Evolutionary conservation across 2,888 invertebrate genomes (phyloP).

Genomic region (Aleiodes leptofemur): DNA sequence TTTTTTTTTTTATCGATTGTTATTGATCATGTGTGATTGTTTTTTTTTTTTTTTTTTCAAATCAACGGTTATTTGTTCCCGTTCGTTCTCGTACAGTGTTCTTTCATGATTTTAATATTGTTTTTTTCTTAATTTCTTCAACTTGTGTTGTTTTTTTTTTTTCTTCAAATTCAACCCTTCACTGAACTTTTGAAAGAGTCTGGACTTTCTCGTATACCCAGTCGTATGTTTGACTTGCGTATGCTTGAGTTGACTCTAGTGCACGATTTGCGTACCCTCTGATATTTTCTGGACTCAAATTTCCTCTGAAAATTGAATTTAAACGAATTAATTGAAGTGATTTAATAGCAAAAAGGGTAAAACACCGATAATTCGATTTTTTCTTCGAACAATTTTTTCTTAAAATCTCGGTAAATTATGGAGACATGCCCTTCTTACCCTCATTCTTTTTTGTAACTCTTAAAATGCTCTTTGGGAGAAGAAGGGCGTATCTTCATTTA

Average conservation of each 20-base stretch:
- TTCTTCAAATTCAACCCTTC: constrained; percentile 57
- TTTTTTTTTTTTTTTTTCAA: background rate
- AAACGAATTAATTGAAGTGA: constrained; percentile 31
- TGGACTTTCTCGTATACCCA: constrained; percentile 89
- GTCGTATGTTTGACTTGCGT: constrained; percentile 83
- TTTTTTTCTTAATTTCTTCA: constrained; percentile 23
- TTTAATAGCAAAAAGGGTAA: no score
- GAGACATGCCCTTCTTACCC: no score
- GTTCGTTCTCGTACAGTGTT: constrained; percentile 46
- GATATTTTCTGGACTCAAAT: constrained; percentile 86
- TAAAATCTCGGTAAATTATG: no score
- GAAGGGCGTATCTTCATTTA: no score
- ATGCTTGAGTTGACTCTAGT: constrained; percentile 82
- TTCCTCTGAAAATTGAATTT: constrained; percentile 79
- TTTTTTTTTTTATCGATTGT: constrained; percentile 18
- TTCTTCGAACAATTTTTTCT: no score
- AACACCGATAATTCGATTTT: no score
- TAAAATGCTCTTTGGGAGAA: no score
- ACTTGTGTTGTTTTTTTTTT: no score
- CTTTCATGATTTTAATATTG: constrained; percentile 50
- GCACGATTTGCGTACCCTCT: constrained; percentile 82
- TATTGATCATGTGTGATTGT: background rate
- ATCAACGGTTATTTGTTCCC: background rate
- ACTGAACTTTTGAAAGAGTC: constrained; percentile 83
- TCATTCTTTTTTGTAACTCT: no score